These are phyloP conservation scores for Drosophila gunungcola DNA, from an alignment of 1,140 invertebrate genomes.

Conservation along the genomic window DNA sequence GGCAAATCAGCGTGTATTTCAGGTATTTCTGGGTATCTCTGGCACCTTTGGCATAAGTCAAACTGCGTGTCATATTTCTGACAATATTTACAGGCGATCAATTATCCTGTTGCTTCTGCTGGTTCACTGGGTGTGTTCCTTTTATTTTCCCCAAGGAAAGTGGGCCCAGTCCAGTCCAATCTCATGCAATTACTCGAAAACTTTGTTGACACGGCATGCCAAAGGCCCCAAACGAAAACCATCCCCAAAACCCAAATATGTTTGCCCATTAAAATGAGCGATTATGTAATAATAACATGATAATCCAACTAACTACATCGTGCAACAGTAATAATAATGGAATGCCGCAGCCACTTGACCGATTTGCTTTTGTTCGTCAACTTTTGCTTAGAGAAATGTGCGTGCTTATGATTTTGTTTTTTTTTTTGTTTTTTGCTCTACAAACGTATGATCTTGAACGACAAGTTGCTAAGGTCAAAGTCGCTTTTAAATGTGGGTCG, in stretches of 20 bases:
- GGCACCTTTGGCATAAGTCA: constrained; percentile 11
- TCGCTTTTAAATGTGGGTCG: constrained; percentile 42
- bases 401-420: constrained; percentile 21
- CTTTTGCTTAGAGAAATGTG: constrained; percentile 34
- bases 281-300: constrained; percentile 71
- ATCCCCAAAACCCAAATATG: constrained; percentile 21
- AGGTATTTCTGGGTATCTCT: background rate
- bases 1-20: constrained; percentile 22
- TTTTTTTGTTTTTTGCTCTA: constrained; percentile 16
- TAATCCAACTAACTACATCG: constrained; percentile 37
- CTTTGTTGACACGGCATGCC: constrained; percentile 25
- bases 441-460: constrained; percentile 64
- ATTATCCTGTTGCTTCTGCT: constrained; percentile 39
- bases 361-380: constrained; percentile 43
- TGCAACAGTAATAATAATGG: constrained; percentile 37
- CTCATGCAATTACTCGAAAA: constrained; percentile 41
- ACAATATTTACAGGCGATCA: constrained; percentile 27
- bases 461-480: constrained; percentile 68
- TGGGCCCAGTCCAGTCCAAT: constrained; percentile 31
- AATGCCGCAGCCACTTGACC: constrained; percentile 38
- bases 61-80: constrained; percentile 5
- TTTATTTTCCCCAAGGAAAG: background rate
- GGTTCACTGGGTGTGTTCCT: constrained; percentile 24
- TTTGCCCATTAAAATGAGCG: constrained; percentile 53
- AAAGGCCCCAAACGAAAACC: constrained; percentile 2